A percentile compares a stretch with the other conserved stretches of the same genome.
These are phyloP conservation scores for Drosophila kokeensis DNA, from an alignment of 2,888 invertebrate species.

Conservation along the genomic window DNA sequence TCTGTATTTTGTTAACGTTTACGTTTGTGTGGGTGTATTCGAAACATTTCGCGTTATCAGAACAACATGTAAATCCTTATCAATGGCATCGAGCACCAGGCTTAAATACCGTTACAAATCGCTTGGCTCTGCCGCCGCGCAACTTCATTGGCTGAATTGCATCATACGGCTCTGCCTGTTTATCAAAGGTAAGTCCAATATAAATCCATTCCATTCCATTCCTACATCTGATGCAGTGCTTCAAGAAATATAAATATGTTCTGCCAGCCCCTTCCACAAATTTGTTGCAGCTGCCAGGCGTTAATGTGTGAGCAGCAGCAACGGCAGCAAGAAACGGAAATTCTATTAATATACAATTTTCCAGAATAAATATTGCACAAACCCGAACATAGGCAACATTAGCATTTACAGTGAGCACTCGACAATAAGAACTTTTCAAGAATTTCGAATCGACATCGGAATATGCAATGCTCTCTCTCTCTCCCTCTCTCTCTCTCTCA, in stretches of 20 bases:
- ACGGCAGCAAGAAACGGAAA: conserved; percentile 34
- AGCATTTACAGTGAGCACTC: conserved; percentile 7
- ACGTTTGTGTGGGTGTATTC: conserved; percentile 6
- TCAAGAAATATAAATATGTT: conserved; percentile 59
- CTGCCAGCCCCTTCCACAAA: conserved; percentile 3
- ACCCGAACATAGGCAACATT: conserved; percentile 8
- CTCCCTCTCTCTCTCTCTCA: background rate
- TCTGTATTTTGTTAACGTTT: conserved; percentile 34
- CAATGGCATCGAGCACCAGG: conserved; percentile 60
- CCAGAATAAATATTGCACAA: conserved; percentile 35
- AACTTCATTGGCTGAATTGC: conserved; percentile 62
- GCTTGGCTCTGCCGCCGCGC: conserved; percentile 53
- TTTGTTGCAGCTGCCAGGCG: conserved; percentile 42
- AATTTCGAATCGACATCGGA: background rate
- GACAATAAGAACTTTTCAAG: background rate
- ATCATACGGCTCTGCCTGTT: conserved; percentile 61
- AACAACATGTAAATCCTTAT: conserved; percentile 60
- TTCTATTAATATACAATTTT: conserved; percentile 63
- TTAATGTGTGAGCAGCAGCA: conserved; percentile 43
- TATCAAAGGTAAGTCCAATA: conserved; percentile 56
- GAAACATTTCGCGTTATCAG: conserved; percentile 15
- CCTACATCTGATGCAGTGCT: conserved; percentile 43
- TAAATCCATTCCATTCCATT: conserved; percentile 20
- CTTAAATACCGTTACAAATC: conserved; percentile 49
- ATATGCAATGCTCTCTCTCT: background rate